Evolutionary conservation across 2,888 invertebrate species (phyloP).

Genomic region (Cancer borealis): DNA sequence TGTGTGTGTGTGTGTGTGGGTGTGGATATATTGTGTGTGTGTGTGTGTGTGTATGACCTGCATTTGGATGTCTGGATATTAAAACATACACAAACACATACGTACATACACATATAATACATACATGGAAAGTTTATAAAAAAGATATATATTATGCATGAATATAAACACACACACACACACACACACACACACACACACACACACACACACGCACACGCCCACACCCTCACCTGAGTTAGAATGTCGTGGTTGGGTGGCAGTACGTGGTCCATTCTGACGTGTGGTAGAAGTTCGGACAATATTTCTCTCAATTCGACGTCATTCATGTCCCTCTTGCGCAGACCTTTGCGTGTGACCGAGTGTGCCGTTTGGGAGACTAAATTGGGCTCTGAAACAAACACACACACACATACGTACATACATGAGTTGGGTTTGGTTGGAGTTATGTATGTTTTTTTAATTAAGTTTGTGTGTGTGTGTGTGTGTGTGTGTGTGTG

Average conservation of each 20-base stretch:
- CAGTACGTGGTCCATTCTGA: conserved; percentile 93
- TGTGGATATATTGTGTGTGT: too few relatives aligned
- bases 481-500: too few relatives aligned
- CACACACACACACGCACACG: not conserved
- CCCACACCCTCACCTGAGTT: conserved; percentile 66
- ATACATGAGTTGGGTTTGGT: too few relatives aligned
- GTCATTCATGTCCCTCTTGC: conserved; percentile 86
- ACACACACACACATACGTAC: too few relatives aligned
- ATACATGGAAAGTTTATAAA: not conserved
- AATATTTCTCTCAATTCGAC: conserved; percentile 91
- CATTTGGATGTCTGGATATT: too few relatives aligned
- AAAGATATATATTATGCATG: not conserved
- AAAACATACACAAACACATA: not conserved
- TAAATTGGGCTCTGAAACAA: conserved; percentile 88
- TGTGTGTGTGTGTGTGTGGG: too few relatives aligned
- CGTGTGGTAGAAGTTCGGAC: conserved; percentile 89
- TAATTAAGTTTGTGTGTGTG: too few relatives aligned
- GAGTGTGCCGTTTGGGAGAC: conserved; percentile 96
- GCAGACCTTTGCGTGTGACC: conserved; percentile 89
- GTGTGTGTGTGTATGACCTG: too few relatives aligned
- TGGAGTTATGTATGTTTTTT: too few relatives aligned
- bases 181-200: not conserved
- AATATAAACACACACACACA: not conserved
- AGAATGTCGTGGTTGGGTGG: conserved; percentile 91
- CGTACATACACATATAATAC: not conserved